Evolutionary conservation across 2,888 invertebrate genomes (phyloP).

Genomic region (Trichogramma evanescens): DNA sequence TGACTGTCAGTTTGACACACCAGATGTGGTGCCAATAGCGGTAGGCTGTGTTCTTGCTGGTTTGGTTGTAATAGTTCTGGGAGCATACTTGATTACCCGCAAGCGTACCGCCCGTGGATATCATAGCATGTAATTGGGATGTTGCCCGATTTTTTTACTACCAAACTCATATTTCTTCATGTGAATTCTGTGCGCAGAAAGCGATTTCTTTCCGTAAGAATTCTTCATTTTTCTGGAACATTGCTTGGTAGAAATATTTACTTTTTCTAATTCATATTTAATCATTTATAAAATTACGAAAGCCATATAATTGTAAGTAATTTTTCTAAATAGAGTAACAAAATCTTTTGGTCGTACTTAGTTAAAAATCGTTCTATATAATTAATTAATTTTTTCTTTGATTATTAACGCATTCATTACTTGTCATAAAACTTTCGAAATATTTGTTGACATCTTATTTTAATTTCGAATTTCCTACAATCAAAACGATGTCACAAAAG

Average conservation of each 20-base stretch:
- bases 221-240: conserved; percentile 13
- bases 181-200: conserved; percentile 18
- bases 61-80: conserved; percentile 82
- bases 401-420: no score
- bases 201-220: conserved; percentile 12
- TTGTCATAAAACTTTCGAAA: no score
- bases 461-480: no score
- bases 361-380: not conserved
- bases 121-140: conserved; percentile 65
- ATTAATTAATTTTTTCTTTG: no score
- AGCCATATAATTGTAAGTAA: conserved; percentile 15
- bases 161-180: conserved; percentile 16
- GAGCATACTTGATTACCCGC: conserved; percentile 88
- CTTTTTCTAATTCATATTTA: conserved; percentile 10
- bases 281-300: conserved; percentile 11
- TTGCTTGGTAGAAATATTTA: conserved; percentile 4
- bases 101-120: conserved; percentile 78
- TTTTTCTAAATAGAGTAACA: conserved; percentile 11
- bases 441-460: no score
- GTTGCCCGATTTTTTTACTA: conserved; percentile 20
- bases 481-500: no score
- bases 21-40: conserved; percentile 92
- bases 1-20: conserved; percentile 68
- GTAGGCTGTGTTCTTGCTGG: conserved; percentile 90
- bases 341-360: conserved; percentile 12